phyloP scores from a whole-genome alignment of 2,113 vertebrate genomes.

The Salvelinus sp. region DNA sequence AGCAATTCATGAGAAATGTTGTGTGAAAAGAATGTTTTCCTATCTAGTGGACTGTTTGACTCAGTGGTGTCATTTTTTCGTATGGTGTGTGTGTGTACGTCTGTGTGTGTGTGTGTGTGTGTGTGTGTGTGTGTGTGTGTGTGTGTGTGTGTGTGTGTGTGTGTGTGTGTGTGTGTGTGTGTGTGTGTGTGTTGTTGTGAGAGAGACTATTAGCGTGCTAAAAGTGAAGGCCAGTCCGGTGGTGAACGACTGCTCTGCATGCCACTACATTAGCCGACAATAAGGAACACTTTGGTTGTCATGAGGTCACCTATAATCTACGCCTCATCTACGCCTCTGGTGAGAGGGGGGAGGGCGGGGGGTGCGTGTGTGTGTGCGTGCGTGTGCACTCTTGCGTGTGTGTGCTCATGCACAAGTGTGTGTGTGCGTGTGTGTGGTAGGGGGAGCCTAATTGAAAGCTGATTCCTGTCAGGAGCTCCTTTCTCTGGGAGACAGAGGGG shows the following conservation, averaged over 20 bases:
- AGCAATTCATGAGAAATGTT: neutral
- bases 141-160: constrained; percentile 26
- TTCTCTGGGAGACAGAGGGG: constrained; percentile 73
- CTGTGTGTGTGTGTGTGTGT: neutral
- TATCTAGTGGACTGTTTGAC: neutral
- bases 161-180: constrained; percentile 20
- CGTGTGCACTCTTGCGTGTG: constrained; percentile 29
- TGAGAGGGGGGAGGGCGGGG: constrained; percentile 7
- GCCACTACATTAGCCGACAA: constrained; percentile 62
- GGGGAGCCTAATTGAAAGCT: constrained; percentile 78
- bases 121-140: constrained; percentile 10
- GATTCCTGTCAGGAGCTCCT: constrained; percentile 79
- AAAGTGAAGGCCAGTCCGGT: neutral
- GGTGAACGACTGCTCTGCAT: constrained; percentile 2
- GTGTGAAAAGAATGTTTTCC: neutral
- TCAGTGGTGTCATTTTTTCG: neutral
- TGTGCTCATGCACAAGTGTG: constrained; percentile 7
- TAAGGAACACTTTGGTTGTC: constrained; percentile 65
- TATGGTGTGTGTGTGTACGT: neutral
- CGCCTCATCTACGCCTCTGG: constrained; percentile 47
- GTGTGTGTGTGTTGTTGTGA: constrained; percentile 6
- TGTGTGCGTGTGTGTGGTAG: constrained; percentile 36
- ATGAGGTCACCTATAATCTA: constrained; percentile 58
- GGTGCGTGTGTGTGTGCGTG: constrained; percentile 37
- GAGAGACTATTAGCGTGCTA: neutral